Evolutionary conservation across 1,140 invertebrate genomes (phyloP).

Genomic region (Sminthurides bifidus): DNA sequence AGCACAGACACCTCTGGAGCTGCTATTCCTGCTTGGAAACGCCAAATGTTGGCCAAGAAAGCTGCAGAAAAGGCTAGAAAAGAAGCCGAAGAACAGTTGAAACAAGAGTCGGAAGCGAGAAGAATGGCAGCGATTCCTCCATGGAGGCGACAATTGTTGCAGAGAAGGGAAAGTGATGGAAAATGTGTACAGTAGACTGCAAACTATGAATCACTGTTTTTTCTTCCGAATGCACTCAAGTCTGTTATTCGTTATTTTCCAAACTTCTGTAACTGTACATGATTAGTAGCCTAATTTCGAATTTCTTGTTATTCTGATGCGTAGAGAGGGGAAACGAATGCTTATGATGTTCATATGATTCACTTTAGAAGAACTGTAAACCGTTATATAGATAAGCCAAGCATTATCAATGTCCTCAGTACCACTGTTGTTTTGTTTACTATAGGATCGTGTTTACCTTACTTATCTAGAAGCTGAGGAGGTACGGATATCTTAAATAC

Average conservation of each 20-base stretch:
- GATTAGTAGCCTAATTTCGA: too few species aligned
- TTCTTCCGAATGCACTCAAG: neutral
- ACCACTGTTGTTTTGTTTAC: too few species aligned
- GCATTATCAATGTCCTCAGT: too few species aligned
- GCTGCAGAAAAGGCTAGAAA: constrained; percentile 80
- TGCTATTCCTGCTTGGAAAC: constrained; percentile 80
- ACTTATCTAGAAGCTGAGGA: too few species aligned
- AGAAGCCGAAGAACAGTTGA: constrained; percentile 62
- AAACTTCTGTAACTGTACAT: too few species aligned
- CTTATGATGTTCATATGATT: too few species aligned
- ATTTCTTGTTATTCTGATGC: too few species aligned
- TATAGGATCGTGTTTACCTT: too few species aligned
- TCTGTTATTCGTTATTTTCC: neutral
- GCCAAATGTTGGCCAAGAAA: constrained; percentile 82
- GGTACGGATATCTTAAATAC: too few species aligned
- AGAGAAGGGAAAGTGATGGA: constrained; percentile 60
- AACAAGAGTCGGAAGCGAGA: constrained; percentile 70
- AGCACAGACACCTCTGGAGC: constrained; percentile 78
- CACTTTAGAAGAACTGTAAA: too few species aligned
- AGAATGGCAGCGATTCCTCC: constrained; percentile 73
- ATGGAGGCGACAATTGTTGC: constrained; percentile 80
- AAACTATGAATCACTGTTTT: neutral
- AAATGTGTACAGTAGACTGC: constrained; percentile 28
- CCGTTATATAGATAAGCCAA: too few species aligned
- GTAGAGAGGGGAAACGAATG: too few species aligned